Conservation (phyloP, 2,888 invertebrate species). For the Maniola hyperantus region DNA sequence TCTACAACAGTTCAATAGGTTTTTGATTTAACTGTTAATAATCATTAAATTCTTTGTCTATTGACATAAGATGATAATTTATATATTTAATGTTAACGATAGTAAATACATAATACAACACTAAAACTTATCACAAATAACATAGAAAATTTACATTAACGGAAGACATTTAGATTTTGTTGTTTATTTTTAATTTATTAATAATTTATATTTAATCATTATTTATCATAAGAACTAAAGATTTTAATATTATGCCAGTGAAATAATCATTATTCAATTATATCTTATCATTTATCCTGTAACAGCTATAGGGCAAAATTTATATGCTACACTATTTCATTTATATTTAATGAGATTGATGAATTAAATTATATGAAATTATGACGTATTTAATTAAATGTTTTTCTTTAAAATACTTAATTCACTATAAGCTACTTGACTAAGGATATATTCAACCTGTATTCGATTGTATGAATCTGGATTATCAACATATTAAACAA, state of each 20-base stretch:
- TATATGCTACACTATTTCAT: constrained; percentile 33
- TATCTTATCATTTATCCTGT: constrained; percentile 34
- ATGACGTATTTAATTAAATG: neutral
- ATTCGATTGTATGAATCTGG: too few relatives aligned
- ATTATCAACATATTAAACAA: too few relatives aligned
- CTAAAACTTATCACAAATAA: constrained; percentile 27
- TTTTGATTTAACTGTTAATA: too few relatives aligned
- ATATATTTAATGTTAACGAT: neutral
- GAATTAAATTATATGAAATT: neutral
- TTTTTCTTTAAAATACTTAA: neutral
- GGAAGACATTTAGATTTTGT: constrained; percentile 48
- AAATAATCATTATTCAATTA: constrained; percentile 16
- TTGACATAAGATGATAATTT: neutral
- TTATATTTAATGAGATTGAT: constrained; percentile 21
- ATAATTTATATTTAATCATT: neutral
- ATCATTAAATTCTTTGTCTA: neutral
- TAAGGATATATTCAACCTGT: too few relatives aligned
- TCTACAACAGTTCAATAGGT: too few relatives aligned
- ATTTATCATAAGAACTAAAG: constrained; percentile 15
- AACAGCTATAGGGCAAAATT: constrained; percentile 38
- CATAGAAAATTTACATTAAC: constrained; percentile 20
- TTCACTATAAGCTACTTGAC: too few relatives aligned
- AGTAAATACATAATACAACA: neutral
- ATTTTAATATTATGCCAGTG: constrained; percentile 32
- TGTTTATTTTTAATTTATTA: constrained; percentile 32